A percentile compares a stretch with the other conserved stretches of the same genome.
phyloP scores from a whole-genome alignment of 2,797 vertebrate species.

The Pteronotus mesoamericanus region DNA sequence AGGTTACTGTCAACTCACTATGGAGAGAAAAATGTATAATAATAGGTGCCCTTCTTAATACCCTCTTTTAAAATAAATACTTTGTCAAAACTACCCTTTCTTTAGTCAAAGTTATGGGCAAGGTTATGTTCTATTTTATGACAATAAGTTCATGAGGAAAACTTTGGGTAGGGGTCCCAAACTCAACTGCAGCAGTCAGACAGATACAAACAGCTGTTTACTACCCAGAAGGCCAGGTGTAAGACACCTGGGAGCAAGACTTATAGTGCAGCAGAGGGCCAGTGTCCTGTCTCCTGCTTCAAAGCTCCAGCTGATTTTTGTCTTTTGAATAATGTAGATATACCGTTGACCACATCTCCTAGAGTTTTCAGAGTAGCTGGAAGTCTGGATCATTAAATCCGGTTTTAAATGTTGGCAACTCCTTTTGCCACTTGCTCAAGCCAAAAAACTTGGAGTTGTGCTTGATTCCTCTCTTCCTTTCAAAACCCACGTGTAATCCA shows the following conservation, averaged over 20 bases:
- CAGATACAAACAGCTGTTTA: neutral
- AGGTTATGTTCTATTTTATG: neutral
- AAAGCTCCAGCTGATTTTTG: neutral
- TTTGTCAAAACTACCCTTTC: neutral
- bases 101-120: neutral
- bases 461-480: slow-evolving; percentile 36
- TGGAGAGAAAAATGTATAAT: neutral
- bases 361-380: neutral
- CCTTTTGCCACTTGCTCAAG: slow-evolving; percentile 13
- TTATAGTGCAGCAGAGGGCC: neutral
- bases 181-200: neutral
- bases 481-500: slow-evolving; percentile 33
- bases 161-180: neutral
- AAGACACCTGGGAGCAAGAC: neutral
- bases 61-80: neutral
- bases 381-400: slow-evolving; percentile 56
- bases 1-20: neutral
- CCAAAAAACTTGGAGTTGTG: slow-evolving; percentile 39
- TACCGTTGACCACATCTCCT: neutral
- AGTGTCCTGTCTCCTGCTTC: neutral
- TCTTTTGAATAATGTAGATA: slow-evolving; percentile 19
- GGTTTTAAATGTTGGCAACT: slow-evolving; percentile 36
- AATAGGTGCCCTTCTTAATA: neutral
- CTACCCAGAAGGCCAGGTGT: neutral
- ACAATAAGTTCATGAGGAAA: neutral